A percentile compares a stretch with the other conserved stretches of the same genome.
Conservation (phyloP, 2,797 vertebrate species). For the Apodemus agrarius region DNA sequence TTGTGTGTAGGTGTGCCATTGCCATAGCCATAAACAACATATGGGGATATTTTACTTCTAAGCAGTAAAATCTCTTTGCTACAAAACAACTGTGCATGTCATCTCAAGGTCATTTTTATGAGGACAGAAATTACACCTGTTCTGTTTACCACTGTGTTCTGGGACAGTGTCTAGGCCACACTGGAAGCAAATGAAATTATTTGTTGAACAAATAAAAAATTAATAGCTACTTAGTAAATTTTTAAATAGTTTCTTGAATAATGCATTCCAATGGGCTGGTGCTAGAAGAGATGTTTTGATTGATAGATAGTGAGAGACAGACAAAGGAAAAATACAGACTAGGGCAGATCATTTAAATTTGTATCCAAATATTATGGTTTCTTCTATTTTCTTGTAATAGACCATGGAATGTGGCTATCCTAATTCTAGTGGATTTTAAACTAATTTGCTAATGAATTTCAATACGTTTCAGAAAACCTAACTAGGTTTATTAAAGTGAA, state of each 20-base stretch:
- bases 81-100: background rate
- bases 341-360: background rate
- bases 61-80: background rate
- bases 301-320: background rate
- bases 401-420: background rate
- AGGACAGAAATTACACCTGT: background rate
- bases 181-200: slow-evolving; percentile 29
- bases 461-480: slow-evolving; percentile 20
- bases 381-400: background rate
- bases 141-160: background rate
- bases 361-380: background rate
- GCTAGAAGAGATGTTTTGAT: background rate
- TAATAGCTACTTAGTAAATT: slow-evolving; percentile 37
- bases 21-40: background rate
- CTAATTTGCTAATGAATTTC: slow-evolving; percentile 17
- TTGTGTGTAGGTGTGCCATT: background rate
- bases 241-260: slow-evolving; percentile 65
- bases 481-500: background rate
- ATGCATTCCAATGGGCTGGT: slow-evolving; percentile 18
- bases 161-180: background rate
- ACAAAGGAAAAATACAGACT: background rate
- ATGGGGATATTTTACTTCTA: background rate
- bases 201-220: slow-evolving; percentile 56
- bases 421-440: slow-evolving; percentile 36
- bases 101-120: background rate